These are phyloP conservation scores for Acomys russatus DNA, from an alignment of 2,797 vertebrate species.

Conservation along the genomic window DNA sequence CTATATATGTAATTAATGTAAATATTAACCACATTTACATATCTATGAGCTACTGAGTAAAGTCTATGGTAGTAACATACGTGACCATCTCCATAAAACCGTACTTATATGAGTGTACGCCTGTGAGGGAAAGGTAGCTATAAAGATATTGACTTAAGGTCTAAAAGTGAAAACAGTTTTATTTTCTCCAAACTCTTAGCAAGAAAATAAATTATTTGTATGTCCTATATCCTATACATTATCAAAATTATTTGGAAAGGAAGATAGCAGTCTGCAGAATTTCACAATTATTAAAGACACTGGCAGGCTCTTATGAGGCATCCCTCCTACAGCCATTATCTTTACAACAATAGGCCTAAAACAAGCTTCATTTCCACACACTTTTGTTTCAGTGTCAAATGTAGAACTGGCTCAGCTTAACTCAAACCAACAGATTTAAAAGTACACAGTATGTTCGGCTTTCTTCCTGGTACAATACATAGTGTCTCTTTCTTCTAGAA, in stretches of 20 bases:
- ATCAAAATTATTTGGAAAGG: constrained; percentile 25
- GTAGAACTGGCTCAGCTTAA: constrained; percentile 12
- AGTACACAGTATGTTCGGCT: background rate
- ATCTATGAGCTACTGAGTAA: background rate
- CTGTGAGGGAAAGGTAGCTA: background rate
- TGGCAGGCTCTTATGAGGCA: background rate
- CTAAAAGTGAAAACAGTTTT: background rate
- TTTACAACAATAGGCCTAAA: background rate
- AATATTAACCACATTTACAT: background rate
- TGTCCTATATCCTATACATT: background rate
- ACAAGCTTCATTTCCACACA: background rate
- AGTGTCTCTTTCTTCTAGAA: constrained; percentile 49
- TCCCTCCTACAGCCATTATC: background rate
- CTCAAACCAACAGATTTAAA: background rate
- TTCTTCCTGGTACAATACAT: constrained; percentile 13
- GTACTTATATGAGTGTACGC: background rate
- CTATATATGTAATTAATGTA: constrained; percentile 38
- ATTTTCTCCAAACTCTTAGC: constrained; percentile 21
- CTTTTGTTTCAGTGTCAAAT: constrained; percentile 48
- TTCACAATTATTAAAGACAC: background rate
- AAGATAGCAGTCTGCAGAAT: background rate
- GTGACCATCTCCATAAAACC: background rate
- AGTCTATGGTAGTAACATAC: background rate
- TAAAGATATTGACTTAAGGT: background rate
- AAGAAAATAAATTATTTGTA: background rate